Conservation (phyloP, 2,888 invertebrate species). For the Galerucella nymphaeae region DNA sequence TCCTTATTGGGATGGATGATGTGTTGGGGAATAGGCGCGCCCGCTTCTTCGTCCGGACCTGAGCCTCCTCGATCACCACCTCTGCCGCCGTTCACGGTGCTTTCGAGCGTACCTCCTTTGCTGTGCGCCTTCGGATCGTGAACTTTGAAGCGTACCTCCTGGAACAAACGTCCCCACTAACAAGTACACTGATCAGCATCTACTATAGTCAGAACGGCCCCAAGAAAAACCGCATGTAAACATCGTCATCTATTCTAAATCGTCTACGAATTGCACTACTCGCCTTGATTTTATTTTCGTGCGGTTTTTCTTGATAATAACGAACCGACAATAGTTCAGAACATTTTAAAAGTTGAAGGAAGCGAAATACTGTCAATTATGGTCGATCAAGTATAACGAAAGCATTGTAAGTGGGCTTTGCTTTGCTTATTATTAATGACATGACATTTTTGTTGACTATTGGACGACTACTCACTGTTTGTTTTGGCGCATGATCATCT, state of each 20-base stretch:
- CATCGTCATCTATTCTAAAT: too few species aligned
- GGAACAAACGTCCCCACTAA: slow-evolving; percentile 74
- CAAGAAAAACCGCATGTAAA: too few species aligned
- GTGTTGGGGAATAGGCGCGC: slow-evolving; percentile 77
- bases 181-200: slow-evolving; percentile 68
- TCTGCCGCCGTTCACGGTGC: slow-evolving; percentile 87
- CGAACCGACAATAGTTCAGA: too few species aligned
- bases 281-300: too few species aligned
- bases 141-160: slow-evolving; percentile 96
- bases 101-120: slow-evolving; percentile 91
- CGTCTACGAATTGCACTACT: too few species aligned
- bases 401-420: too few species aligned
- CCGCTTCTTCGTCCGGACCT: slow-evolving; percentile 73
- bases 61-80: slow-evolving; percentile 73
- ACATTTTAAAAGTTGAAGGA: too few species aligned
- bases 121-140: slow-evolving; percentile 94
- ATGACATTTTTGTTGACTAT: slow-evolving; percentile 59
- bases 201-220: neutral
- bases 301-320: too few species aligned
- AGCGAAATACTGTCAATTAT: too few species aligned
- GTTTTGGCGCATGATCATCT: slow-evolving; percentile 81
- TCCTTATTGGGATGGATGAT: slow-evolving; percentile 91
- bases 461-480: slow-evolving; percentile 74
- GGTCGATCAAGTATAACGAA: too few species aligned
- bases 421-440: too few species aligned